Evolutionary conservation across 2,888 invertebrate species (phyloP).

Genomic region (Phortica okadai): DNA sequence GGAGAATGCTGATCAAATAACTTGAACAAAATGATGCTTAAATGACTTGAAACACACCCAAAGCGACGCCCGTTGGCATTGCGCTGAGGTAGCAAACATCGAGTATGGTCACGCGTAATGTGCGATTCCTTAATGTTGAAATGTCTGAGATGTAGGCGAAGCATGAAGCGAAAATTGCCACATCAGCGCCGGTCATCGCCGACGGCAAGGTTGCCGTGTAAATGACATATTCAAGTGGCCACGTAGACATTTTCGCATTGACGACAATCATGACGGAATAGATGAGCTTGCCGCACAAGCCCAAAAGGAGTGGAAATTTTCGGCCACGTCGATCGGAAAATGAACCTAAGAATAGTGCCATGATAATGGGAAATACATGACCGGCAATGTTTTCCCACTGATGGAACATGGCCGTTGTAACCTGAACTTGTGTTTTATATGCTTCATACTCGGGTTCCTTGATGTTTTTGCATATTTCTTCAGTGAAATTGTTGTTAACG

Average conservation of each 20-base stretch:
- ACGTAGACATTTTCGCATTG: conserved; percentile 80
- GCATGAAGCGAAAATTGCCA: conserved; percentile 87
- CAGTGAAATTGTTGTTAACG: conserved; percentile 83
- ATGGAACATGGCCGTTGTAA: conserved; percentile 86
- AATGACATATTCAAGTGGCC: conserved; percentile 86
- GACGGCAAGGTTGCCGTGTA: conserved; percentile 87
- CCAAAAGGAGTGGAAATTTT: conserved; percentile 84
- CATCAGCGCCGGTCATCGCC: conserved; percentile 86
- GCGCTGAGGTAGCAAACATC: conserved; percentile 89
- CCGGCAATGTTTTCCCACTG: conserved; percentile 88
- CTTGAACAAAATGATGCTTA: conserved; percentile 42
- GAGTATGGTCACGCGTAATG: conserved; percentile 87
- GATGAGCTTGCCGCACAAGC: conserved; percentile 84
- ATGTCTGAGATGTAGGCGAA: conserved; percentile 90
- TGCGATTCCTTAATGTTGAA: conserved; percentile 82
- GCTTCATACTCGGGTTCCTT: conserved; percentile 78
- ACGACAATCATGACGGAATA: conserved; percentile 86
- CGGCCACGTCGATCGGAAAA: conserved; percentile 89
- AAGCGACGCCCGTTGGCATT: conserved; percentile 88
- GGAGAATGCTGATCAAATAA: neutral
- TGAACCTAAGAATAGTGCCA: conserved; percentile 88
- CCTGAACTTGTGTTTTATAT: conserved; percentile 83
- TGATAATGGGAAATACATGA: conserved; percentile 84
- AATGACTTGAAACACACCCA: conserved; percentile 78
- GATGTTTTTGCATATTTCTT: conserved; percentile 82